Evolutionary conservation across 1,140 invertebrate genomes (phyloP), one percentile per base, ranked within the genome.

Genomic region (Lysiphlebus fabarum): DNA sequence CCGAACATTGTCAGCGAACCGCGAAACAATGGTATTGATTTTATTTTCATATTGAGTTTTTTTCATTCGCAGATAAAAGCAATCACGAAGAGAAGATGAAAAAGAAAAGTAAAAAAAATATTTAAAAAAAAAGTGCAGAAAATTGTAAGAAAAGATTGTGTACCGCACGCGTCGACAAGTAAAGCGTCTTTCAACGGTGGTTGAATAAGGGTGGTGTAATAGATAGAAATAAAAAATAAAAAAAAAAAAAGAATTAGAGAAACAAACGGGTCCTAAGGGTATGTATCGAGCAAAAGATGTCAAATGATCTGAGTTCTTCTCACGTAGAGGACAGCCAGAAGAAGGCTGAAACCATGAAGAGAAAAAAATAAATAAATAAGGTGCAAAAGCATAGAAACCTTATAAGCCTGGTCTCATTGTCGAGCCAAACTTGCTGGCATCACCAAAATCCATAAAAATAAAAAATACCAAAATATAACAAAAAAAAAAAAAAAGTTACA

Each of bases 11-110:
- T 61, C 59, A 55, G 63, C 64, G 71, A 73, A 72, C 72, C 72
- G 68, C 74, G 75, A 78, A 78, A 78, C 75, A 77, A 76, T 76
- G 61, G 62, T 77, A 78, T 78, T 72, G 76, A 78, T 77, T 76
- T 77, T 77, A 78, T 78, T 77, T 77, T 69, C 74, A 78, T 77
- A 76, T 74, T 69, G 65, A 62, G 61, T 58, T 61, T 56, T n/a
- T 58, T 53, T 53, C 54, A 51, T 60, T 64, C 56, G 53, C 14
- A 50, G 45, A 49, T 1, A 26, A 4, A 26, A 26, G 17, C 17
- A 26, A 26, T 26, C 17, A 59, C 45, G 47, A 47, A 48, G 48
- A 37, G 26, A 33, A 53, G 47, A 62, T 49, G 60, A 50, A 56
- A 56, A 54, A 62, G 60, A 38, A 17, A 49, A 57, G 50, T 61